Conservation (phyloP, 2,888 invertebrate genomes). For the Epiblema foenella region DNA sequence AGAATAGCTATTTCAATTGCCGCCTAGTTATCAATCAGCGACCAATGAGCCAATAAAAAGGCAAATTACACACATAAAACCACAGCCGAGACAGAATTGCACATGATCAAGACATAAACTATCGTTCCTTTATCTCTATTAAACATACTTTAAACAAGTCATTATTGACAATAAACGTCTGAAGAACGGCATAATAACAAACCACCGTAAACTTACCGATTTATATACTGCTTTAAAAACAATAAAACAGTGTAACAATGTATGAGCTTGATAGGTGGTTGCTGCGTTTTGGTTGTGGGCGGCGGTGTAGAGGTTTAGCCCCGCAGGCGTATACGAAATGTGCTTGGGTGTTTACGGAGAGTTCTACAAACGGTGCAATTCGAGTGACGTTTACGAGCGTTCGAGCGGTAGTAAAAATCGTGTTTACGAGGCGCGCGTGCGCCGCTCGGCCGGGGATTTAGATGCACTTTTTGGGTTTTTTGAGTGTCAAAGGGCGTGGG, state of each 20-base stretch:
- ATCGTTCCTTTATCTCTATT: conserved; percentile 82
- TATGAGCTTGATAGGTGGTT: conserved; percentile 12
- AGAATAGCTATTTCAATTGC: conserved; percentile 22
- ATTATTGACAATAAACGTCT: conserved; percentile 84
- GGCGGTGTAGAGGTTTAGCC: conserved; percentile 55
- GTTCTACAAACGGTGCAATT: conserved; percentile 83
- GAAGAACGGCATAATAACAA: conserved; percentile 83
- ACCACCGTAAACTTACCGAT: conserved; percentile 82
- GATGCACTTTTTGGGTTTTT: conserved; percentile 34
- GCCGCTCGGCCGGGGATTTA: conserved; percentile 53
- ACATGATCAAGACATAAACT: conserved; percentile 79
- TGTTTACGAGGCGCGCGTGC: conserved; percentile 78
- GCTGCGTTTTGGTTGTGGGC: conserved; percentile 3
- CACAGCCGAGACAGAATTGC: conserved; percentile 60
- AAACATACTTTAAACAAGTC: conserved; percentile 84
- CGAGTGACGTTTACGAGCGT: conserved; percentile 82
- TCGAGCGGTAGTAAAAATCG: conserved; percentile 83
- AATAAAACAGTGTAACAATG: conserved; percentile 19
- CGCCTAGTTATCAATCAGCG: conserved; percentile 61
- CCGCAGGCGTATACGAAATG: conserved; percentile 83
- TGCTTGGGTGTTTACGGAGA: conserved; percentile 81
- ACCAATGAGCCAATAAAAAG: conserved; percentile 67
- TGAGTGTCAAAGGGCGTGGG: conserved; percentile 22
- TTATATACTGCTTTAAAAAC: conserved; percentile 64
- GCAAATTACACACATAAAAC: conserved; percentile 79